Conservation (phyloP, 2,113 vertebrate species). For the Myotis yumanensis region DNA sequence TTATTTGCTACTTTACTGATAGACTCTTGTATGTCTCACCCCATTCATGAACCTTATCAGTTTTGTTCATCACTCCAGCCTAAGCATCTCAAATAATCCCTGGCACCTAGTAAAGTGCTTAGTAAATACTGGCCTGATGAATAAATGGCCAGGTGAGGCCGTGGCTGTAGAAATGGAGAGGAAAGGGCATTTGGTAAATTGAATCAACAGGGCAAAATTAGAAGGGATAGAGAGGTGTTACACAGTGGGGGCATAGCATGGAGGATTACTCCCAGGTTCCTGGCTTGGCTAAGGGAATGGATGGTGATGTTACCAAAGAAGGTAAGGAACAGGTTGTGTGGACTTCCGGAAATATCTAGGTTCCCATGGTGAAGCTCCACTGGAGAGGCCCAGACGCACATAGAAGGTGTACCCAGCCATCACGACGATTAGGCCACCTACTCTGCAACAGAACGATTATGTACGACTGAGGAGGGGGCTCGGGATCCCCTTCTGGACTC, state of each 20-base stretch:
- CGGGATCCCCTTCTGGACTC: neutral
- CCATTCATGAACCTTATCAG: neutral
- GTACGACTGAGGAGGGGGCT: neutral
- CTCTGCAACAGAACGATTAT: neutral
- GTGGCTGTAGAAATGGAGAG: neutral
- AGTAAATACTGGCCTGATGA: constrained; percentile 40
- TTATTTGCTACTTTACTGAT: constrained; percentile 29
- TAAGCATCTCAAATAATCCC: constrained; percentile 17
- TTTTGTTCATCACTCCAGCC: constrained; percentile 2
- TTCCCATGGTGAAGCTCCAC: neutral
- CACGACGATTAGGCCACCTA: neutral
- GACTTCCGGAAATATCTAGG: neutral
- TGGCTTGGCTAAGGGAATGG: neutral
- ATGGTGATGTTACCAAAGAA: neutral
- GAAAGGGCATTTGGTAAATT: neutral
- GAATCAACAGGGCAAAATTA: neutral
- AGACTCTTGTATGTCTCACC: neutral
- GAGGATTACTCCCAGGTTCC: neutral
- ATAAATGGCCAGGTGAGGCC: constrained; percentile 18
- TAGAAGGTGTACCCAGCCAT: neutral
- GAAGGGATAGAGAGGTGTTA: neutral
- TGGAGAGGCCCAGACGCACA: neutral
- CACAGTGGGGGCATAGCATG: neutral
- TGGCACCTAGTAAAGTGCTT: neutral
- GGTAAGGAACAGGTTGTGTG: neutral